Base-by-base conservation (phyloP, 2,888 invertebrate genomes). In the Clanis bilineata region DNA sequence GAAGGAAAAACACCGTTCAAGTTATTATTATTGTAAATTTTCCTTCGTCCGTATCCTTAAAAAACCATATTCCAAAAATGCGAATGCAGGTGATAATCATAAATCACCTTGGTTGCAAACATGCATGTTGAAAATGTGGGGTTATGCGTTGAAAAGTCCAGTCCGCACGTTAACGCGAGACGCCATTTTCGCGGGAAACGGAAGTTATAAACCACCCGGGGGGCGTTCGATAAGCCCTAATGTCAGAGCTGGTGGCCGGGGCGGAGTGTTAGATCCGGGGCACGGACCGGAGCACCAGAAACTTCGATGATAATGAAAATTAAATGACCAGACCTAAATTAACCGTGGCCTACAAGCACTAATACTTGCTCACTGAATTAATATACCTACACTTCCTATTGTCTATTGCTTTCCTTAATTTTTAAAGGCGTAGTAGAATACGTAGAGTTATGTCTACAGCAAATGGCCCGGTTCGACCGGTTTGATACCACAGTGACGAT, bases 141-240 rank as follows among this genome's bases (percentile, higher is more conserved):
- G n/a, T 38, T 38, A 56, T 56, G 22, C 39, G 55, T 56, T n/a
- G 15, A 38, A 55, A 56, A 56, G 55, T 22, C 55, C 23, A 57
- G 10, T 36, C 32, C 41, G 43, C 32, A 28, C 41, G 56, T 22
- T 39, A 39, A 56, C 23, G 22, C 22, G 56, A 56, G 55, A 22
- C 32, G 28, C 51, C 60, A 41, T 60, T 60, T 47, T 60, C 22
- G 28, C 39, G 28, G 60, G 60, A 60, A 60, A 57, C 76, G 77
- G 78, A 77, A 75, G 73, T 64, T 70, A 76, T 77, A 77, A 77
- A 77, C 68, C 78, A 75, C 68, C 65, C 73, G 71, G 67, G 66
- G 60, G 59, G 63, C 63, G 66, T 71, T 74, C 74, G 77, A 77
- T 77, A 77, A 77, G 76, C 78, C 62, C 73, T 74, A 77, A 75